phyloP scores from a whole-genome alignment of 2,797 vertebrate genomes.

The Cichlasoma orientale region DNA sequence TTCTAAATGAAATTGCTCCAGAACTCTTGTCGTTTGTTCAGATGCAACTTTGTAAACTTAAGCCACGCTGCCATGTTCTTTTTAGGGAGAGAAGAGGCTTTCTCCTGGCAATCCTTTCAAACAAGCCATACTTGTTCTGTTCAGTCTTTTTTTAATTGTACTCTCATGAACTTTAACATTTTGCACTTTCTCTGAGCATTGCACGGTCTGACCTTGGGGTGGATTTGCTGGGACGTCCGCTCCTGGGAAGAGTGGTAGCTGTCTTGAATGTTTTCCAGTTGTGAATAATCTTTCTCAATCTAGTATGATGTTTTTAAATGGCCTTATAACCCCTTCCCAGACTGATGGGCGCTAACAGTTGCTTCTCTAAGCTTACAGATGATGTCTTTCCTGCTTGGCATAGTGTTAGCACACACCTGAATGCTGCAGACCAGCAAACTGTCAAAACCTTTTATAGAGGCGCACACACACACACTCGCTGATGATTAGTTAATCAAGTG shows the following conservation, averaged over 20 bases:
- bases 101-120: neutral
- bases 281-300: neutral
- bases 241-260: neutral
- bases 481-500: neutral
- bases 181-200: neutral
- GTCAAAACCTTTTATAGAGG: neutral
- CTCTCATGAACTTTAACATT: neutral
- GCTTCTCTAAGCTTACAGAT: neutral
- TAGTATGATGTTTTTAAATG: neutral
- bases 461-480: neutral
- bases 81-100: neutral
- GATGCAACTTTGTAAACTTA: neutral
- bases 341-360: neutral
- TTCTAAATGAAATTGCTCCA: neutral
- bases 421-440: neutral
- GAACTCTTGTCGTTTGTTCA: neutral
- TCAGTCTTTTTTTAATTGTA: neutral
- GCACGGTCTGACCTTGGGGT: neutral
- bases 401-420: neutral
- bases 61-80: neutral
- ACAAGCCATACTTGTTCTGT: neutral
- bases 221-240: neutral
- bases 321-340: neutral
- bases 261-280: neutral
- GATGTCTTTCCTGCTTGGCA: neutral